phyloP scores from a whole-genome alignment of 2,113 vertebrate species.

The Dendrocopos noguchii region DNA sequence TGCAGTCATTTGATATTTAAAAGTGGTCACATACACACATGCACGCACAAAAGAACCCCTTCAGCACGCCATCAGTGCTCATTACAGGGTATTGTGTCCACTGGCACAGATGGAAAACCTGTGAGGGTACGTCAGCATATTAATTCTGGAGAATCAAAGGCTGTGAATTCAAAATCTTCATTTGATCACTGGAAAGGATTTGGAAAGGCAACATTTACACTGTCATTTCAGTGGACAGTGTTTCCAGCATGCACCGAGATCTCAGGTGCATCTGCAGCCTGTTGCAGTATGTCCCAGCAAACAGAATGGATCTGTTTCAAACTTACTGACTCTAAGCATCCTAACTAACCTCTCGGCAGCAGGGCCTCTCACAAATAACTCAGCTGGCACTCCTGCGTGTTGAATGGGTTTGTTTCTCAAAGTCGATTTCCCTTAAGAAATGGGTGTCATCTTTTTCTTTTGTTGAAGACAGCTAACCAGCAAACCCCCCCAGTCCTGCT shows the following conservation, averaged over 20 bases:
- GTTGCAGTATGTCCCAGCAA: not conserved
- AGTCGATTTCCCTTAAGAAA: not conserved
- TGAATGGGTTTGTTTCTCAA: not conserved
- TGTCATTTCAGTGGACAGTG: not conserved
- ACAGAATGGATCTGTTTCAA: not conserved
- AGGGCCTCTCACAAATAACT: not conserved
- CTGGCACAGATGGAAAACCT: conserved; percentile 34
- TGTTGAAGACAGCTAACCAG: not conserved
- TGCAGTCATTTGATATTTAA: conserved; percentile 29
- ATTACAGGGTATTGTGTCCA: conserved; percentile 44
- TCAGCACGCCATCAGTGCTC: not conserved
- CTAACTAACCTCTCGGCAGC: not conserved
- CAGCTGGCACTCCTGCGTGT: not conserved
- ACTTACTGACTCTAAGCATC: not conserved
- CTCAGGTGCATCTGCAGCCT: not conserved
- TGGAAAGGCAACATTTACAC: not conserved
- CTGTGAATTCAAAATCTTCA: conserved; percentile 5
- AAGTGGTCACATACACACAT: not conserved
- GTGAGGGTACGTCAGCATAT: not conserved
- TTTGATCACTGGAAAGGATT: not conserved
- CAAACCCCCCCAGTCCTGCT: not conserved
- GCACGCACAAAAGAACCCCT: conserved; percentile 28
- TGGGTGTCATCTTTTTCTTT: not conserved
- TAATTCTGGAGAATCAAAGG: not conserved
- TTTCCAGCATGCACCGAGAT: not conserved